Conservation (phyloP, 2,797 vertebrate species). For the Cynodonichthys magdalenae region DNA sequence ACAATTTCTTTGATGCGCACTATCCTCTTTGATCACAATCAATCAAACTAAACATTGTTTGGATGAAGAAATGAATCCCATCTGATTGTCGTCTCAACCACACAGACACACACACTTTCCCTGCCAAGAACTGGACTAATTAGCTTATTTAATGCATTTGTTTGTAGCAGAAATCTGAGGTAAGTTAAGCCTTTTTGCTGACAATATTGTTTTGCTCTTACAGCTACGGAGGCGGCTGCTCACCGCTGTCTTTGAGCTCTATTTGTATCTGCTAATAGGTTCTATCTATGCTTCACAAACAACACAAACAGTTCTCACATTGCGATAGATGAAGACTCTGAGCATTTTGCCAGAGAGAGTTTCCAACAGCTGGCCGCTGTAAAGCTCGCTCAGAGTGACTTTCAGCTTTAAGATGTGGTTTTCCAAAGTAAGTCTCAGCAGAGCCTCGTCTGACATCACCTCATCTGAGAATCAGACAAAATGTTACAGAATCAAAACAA, state of each 20-base stretch:
- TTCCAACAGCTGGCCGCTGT: constrained; percentile 92
- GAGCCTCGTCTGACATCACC: constrained; percentile 83
- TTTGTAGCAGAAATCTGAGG: constrained; percentile 22
- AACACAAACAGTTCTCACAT: constrained; percentile 80
- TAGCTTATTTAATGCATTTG: constrained; percentile 39
- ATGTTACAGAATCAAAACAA: constrained; percentile 9
- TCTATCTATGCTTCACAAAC: background rate
- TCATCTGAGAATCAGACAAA: constrained; percentile 79
- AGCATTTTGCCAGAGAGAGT: constrained; percentile 91
- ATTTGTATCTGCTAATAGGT: background rate
- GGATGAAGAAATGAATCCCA: constrained; percentile 20
- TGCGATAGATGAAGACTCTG: constrained; percentile 95
- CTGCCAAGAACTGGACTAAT: constrained; percentile 40
- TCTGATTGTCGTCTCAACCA: constrained; percentile 21
- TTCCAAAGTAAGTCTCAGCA: constrained; percentile 87
- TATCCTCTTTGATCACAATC: constrained; percentile 34
- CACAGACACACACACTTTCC: constrained; percentile 8
- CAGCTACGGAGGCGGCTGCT: too few relatives aligned
- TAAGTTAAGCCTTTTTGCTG: too few relatives aligned
- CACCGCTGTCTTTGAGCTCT: constrained; percentile 8
- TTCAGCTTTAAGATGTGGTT: constrained; percentile 95
- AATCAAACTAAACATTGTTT: constrained; percentile 24
- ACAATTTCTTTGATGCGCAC: constrained; percentile 14
- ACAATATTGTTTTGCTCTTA: too few relatives aligned
- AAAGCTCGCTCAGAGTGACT: constrained; percentile 89